These are phyloP conservation scores for Allolobophora icterica DNA, from an alignment of 2,888 invertebrate species.

Conservation along the genomic window DNA sequence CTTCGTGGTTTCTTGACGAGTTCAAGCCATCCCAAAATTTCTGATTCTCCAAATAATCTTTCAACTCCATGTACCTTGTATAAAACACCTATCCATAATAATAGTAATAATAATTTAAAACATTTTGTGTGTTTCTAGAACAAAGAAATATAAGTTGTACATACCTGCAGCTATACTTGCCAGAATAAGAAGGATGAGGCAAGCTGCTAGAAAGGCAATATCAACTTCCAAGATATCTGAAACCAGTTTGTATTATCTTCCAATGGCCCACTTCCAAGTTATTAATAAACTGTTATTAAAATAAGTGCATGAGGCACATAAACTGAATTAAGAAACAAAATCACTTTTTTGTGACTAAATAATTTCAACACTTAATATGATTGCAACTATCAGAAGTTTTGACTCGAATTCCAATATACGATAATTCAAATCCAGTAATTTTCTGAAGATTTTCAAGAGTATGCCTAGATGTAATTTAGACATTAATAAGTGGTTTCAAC, in stretches of 20 bases:
- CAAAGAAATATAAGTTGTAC: background rate
- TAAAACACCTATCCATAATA: too few species aligned
- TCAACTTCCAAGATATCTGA: slow-evolving; percentile 85
- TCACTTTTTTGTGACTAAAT: background rate
- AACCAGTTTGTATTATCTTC: slow-evolving; percentile 44
- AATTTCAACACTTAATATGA: background rate
- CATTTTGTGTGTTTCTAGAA: background rate
- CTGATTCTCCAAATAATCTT: too few species aligned
- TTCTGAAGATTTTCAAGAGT: background rate
- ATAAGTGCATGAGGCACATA: background rate
- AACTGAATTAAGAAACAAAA: background rate
- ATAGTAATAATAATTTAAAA: background rate
- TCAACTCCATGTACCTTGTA: too few species aligned
- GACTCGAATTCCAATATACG: background rate
- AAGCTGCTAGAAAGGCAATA: slow-evolving; percentile 77
- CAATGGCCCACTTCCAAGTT: background rate
- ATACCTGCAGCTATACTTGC: slow-evolving; percentile 42
- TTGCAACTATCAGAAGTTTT: background rate
- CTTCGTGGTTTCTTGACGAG: too few species aligned
- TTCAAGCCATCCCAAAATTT: too few species aligned
- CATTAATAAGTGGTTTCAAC: background rate
- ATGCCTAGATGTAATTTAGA: background rate
- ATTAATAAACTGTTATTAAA: background rate
- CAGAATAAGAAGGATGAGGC: slow-evolving; percentile 72
- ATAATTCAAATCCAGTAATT: background rate